phyloP scores from a whole-genome alignment of 1,140 invertebrate genomes.

The Eufriesea mexicana region DNA sequence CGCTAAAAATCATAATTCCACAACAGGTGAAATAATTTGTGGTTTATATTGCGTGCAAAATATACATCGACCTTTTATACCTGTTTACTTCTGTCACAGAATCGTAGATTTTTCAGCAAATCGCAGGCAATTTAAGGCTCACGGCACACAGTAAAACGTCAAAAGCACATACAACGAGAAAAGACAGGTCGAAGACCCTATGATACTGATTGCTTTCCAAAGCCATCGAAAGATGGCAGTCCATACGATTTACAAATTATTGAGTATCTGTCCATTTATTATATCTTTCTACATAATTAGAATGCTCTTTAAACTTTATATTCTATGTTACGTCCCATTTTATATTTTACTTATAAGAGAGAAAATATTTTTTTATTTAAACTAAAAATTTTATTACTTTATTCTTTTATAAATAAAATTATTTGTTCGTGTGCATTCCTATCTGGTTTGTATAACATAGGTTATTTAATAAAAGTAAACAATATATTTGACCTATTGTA shows the following conservation, averaged over 20 bases:
- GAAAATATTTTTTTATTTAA: background rate
- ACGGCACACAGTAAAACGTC: constrained; percentile 16
- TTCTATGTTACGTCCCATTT: background rate
- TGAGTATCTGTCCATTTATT: background rate
- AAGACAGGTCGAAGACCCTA: constrained; percentile 46
- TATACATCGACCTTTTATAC: background rate
- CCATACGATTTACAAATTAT: constrained; percentile 18
- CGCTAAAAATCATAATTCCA: background rate
- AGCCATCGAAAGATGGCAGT: constrained; percentile 38
- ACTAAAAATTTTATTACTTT: too few relatives aligned
- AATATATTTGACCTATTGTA: constrained; percentile 22
- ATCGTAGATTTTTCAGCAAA: background rate
- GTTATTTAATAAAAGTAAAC: background rate
- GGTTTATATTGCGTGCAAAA: background rate
- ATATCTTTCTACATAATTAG: background rate
- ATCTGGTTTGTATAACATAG: background rate
- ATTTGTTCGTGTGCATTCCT: background rate
- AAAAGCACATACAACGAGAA: constrained; percentile 22
- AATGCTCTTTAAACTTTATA: constrained; percentile 10
- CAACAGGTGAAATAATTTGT: background rate
- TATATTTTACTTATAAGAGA: background rate
- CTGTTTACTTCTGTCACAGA: constrained; percentile 31
- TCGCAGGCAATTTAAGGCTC: background rate
- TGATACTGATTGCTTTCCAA: constrained; percentile 9
- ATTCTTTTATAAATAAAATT: too few relatives aligned